Conservation (phyloP, 1,140 invertebrate genomes). For the Drosophila varians region DNA sequence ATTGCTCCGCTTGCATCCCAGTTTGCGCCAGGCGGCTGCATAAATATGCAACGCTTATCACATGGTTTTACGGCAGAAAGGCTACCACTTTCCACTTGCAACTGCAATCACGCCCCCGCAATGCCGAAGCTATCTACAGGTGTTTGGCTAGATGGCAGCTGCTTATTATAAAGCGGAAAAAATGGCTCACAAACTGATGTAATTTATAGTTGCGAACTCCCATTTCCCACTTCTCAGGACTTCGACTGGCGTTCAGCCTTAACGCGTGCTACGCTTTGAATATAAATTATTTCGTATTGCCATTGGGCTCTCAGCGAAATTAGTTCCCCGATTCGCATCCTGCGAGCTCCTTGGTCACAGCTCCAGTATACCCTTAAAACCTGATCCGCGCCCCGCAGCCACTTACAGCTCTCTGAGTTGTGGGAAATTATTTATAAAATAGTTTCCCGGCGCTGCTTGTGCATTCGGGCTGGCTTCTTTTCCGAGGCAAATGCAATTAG, state of each 20-base stretch:
- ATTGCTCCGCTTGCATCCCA: not conserved
- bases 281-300: slow-evolving; percentile 75
- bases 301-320: slow-evolving; percentile 72
- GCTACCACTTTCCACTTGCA: slow-evolving; percentile 32
- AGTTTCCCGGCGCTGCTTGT: slow-evolving; percentile 13
- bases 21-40: slow-evolving; percentile 24
- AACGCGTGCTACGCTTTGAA: slow-evolving; percentile 48
- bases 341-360: not conserved
- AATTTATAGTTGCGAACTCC: not conserved
- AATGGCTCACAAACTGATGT: slow-evolving; percentile 6
- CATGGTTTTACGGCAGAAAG: slow-evolving; percentile 33
- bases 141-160: slow-evolving; percentile 13
- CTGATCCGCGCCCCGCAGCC: slow-evolving; percentile 1
- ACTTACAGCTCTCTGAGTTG: slow-evolving; percentile 45
- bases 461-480: slow-evolving; percentile 30
- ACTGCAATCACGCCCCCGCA: slow-evolving; percentile 55
- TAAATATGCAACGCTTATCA: slow-evolving; percentile 40
- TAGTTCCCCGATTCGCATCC: slow-evolving; percentile 31
- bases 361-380: not conserved
- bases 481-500: slow-evolving; percentile 67
- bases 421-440: slow-evolving; percentile 70
- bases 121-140: slow-evolving; percentile 26
- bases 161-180: slow-evolving; percentile 6
- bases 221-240: not conserved
- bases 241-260: slow-evolving; percentile 19